A percentile compares a stretch with the other conserved stretches of the same genome.
Conservation (phyloP, 2,888 invertebrate species). For the Lycophotia porphyrea region DNA sequence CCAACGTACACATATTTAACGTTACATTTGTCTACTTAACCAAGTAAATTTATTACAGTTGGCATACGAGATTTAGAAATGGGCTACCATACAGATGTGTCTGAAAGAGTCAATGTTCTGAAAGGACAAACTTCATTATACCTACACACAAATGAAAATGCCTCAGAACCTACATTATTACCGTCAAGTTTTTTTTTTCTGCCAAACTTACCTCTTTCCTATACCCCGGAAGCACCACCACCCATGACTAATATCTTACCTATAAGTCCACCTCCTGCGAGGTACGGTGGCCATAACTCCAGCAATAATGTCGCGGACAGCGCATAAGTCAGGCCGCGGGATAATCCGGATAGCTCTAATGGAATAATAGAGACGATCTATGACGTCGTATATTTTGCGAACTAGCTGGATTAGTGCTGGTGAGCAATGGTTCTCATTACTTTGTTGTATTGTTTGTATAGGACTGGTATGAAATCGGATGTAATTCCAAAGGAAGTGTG, state of each 20-base stretch:
- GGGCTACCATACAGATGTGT: background rate
- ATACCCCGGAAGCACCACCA: background rate
- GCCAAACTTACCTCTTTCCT: background rate
- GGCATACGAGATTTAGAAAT: background rate
- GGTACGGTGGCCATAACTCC: conserved; percentile 64
- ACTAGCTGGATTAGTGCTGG: conserved; percentile 56
- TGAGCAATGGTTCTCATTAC: conserved; percentile 47
- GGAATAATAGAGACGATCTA: conserved; percentile 74
- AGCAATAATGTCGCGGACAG: conserved; percentile 67
- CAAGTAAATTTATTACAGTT: too few relatives aligned
- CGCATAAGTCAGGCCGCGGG: conserved; percentile 70
- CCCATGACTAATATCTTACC: conserved; percentile 46
- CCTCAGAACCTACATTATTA: background rate
- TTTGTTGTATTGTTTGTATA: conserved; percentile 38
- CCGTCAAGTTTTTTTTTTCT: background rate
- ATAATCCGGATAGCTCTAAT: conserved; percentile 72
- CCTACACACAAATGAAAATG: background rate
- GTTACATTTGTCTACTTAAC: too few relatives aligned
- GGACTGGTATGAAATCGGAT: background rate
- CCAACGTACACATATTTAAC: too few relatives aligned
- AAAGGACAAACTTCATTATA: background rate
- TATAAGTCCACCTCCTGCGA: conserved; percentile 43
- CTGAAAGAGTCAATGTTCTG: background rate
- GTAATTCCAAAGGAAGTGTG: background rate
- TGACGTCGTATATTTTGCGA: conserved; percentile 68